A percentile compares a stretch with the other conserved stretches of the same genome.
phyloP scores from a whole-genome alignment of 2,888 invertebrate genomes.

The Melipona beecheii region DNA sequence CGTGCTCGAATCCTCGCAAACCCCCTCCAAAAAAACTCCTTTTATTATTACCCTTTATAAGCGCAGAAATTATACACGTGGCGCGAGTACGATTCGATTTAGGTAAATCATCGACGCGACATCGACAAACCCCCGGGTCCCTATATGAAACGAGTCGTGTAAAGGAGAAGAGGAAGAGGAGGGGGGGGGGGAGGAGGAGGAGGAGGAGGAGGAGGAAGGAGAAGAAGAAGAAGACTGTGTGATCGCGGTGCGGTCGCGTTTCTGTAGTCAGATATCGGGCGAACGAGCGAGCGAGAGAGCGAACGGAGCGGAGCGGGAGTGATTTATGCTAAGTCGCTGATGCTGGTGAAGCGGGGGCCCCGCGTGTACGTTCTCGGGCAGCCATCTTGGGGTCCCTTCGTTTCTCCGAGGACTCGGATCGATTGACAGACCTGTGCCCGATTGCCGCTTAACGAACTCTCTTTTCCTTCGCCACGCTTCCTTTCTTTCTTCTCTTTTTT shows the following conservation, averaged over 20 bases:
- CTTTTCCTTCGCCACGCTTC: conserved; percentile 55
- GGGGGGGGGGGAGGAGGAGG: not conserved
- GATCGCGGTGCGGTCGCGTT: conserved; percentile 61
- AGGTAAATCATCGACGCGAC: conserved; percentile 11
- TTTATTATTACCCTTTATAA: not conserved
- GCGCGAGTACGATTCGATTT: not conserved
- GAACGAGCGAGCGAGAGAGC: conserved; percentile 44
- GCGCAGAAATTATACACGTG: conserved; percentile 2
- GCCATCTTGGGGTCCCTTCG: conserved; percentile 74
- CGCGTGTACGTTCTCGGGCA: conserved; percentile 71
- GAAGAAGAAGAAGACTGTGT: conserved; percentile 16
- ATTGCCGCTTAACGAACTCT: conserved; percentile 69
- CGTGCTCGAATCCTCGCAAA: not conserved
- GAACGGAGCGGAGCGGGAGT: conserved; percentile 78
- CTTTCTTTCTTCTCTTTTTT: conserved; percentile 18
- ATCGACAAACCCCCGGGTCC: not conserved
- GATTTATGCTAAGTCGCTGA: conserved; percentile 83
- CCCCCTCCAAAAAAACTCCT: not conserved
- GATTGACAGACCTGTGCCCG: conserved; percentile 71
- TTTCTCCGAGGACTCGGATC: conserved; percentile 68
- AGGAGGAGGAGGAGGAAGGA: not conserved
- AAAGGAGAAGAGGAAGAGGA: not conserved
- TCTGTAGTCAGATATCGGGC: conserved; percentile 66
- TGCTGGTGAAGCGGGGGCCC: conserved; percentile 78
- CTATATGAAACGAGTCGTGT: not conserved